Conservation (phyloP, 2,888 invertebrate genomes). For the Ichneumoninae sp. region DNA sequence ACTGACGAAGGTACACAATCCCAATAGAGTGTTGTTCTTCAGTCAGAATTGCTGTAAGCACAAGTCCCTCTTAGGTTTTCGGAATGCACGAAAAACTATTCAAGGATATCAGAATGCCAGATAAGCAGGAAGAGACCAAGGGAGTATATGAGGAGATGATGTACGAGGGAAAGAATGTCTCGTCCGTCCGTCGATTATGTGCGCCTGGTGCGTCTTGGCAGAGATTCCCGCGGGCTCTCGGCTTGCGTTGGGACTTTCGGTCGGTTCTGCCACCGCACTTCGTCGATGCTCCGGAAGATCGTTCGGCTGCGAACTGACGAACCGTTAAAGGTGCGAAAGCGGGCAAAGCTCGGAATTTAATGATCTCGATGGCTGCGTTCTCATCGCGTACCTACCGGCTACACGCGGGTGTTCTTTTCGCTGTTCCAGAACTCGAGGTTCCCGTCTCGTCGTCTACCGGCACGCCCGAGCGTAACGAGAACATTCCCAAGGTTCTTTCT, state of each 20-base stretch:
- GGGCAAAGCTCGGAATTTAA: slow-evolving; percentile 34
- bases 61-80: slow-evolving; percentile 21
- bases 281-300: slow-evolving; percentile 50
- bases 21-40: slow-evolving; percentile 33
- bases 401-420: slow-evolving; percentile 3
- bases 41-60: slow-evolving; percentile 19
- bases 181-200: neutral
- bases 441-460: slow-evolving; percentile 58
- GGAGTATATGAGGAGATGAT: slow-evolving; percentile 19
- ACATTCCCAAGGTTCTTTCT: slow-evolving; percentile 46
- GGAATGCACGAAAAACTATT: slow-evolving; percentile 55
- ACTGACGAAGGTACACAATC: slow-evolving; percentile 26
- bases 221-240: slow-evolving; percentile 40
- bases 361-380: slow-evolving; percentile 32
- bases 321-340: slow-evolving; percentile 54
- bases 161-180: slow-evolving; percentile 13
- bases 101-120: slow-evolving; percentile 29
- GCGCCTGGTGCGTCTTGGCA: slow-evolving; percentile 28
- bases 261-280: slow-evolving; percentile 9
- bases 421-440: slow-evolving; percentile 23
- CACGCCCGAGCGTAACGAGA: slow-evolving; percentile 66
- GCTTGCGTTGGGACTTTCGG: slow-evolving; percentile 29
- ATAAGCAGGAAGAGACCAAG: slow-evolving; percentile 11
- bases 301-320: slow-evolving; percentile 61
- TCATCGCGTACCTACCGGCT: slow-evolving; percentile 25